Base-by-base conservation (phyloP, 2,888 invertebrate genomes). In the Embidobia sp. region DNA sequence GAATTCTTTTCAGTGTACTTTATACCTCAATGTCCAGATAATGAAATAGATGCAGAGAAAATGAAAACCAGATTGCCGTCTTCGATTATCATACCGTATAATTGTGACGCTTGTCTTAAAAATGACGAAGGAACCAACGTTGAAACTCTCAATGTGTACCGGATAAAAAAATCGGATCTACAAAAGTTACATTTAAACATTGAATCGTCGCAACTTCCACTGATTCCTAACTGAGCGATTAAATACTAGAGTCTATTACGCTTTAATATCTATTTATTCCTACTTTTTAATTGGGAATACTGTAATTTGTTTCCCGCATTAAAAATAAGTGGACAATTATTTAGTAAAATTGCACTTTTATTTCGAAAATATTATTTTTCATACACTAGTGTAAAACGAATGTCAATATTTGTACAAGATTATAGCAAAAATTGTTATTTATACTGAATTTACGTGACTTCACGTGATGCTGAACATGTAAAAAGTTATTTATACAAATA, bases 141-240 rank as follows among this genome's bases (percentile, higher is more conserved):
- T 19, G 57, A 57, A 49, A 72, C 72, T 48, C 26, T 63, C 1
- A 72, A 72, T 16, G 63, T 72, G 1, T 72, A 63, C n/a, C 35
- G 63, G 15, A 72, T 72, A 72, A 72, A 72, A n/a, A 49, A 57
- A 13, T 49, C 57, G 5, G 73, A 73, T 10, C 29, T 73, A 13
- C 11, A 57, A 16, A 64, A 73, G 18, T 5, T 73, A 4, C 40
- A 57, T 1, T 48, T 73, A 10, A 13, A 73, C 18, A 49, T 73
- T 15, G 73, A 64, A 8, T 40, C 53, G 3, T 73, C 64, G 7
- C 48, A 48, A 49, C 57, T 63, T 7, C 26, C 37, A 16, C 5
- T 73, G 46, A 55, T 64, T 42, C 73, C 64, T 57, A 73, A 64
- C 1, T 64, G 27, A n/a, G n/a, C n/a, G n/a, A n/a, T n/a, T n/a